Percentiles rank a stretch among this genome's conserved stretches.
Evolutionary conservation across 2,113 vertebrate genomes (phyloP).

Genomic region (Tonatia bakeri): DNA sequence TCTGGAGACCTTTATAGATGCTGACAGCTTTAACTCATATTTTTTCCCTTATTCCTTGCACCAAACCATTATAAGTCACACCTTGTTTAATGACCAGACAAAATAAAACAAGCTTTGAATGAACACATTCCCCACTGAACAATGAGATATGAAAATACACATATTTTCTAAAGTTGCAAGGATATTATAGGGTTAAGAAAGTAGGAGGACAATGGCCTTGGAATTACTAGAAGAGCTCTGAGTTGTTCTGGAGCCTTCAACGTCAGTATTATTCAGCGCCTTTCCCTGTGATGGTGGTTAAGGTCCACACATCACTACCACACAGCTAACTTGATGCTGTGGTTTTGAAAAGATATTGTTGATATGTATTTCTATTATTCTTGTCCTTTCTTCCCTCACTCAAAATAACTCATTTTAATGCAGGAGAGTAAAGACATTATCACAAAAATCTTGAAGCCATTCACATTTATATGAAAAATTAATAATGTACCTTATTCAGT

Average conservation of each 20-base stretch:
- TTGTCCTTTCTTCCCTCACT: background rate
- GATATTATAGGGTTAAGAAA: background rate
- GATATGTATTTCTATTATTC: background rate
- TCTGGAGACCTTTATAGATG: constrained; percentile 38
- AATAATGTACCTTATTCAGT: background rate
- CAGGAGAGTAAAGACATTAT: background rate
- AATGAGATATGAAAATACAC: background rate
- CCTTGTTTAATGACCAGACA: background rate
- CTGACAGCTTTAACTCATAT: constrained; percentile 10
- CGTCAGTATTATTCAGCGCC: background rate
- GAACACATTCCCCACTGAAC: background rate
- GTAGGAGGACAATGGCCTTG: background rate
- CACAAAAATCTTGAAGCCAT: background rate
- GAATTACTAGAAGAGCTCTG: background rate
- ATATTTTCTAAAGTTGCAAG: background rate
- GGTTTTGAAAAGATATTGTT: background rate
- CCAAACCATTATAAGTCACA: background rate
- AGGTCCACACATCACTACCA: background rate
- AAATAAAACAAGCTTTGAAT: background rate
- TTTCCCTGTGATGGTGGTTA: background rate
- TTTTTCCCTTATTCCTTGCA: constrained; percentile 18
- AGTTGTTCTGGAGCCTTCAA: background rate
- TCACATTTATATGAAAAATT: background rate
- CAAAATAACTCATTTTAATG: background rate
- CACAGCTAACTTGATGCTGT: rapidly evolving